These are phyloP conservation scores for Dinomys branickii DNA, from an alignment of 2,113 vertebrate species.

Conservation along the genomic window DNA sequence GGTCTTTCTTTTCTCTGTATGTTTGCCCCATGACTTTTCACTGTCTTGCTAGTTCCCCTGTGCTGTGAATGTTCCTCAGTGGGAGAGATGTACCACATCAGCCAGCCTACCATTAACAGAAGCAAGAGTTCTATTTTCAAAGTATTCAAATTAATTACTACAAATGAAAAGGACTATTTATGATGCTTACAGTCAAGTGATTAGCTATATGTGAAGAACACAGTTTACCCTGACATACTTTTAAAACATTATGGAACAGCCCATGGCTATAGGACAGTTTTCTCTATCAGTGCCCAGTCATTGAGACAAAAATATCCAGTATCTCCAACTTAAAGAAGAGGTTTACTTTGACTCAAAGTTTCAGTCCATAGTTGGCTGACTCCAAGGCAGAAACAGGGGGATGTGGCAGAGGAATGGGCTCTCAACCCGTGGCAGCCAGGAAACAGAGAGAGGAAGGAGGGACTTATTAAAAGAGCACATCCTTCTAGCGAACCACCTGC, in stretches of 20 bases:
- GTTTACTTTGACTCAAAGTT: background rate
- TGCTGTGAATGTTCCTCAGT: background rate
- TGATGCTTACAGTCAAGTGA: background rate
- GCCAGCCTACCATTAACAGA: background rate
- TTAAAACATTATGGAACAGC: background rate
- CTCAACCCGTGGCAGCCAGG: background rate
- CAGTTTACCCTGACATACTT: background rate
- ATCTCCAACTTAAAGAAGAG: background rate
- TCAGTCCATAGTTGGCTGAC: background rate
- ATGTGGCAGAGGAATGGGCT: background rate
- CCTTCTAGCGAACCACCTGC: background rate
- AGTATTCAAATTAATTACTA: constrained; percentile 43
- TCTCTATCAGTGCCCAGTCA: background rate
- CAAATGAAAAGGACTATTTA: background rate
- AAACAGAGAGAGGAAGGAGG: background rate
- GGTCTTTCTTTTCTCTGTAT: background rate
- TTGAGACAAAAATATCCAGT: background rate
- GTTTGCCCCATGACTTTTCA: background rate
- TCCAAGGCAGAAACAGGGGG: background rate
- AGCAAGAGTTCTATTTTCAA: background rate
- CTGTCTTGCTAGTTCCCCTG: background rate
- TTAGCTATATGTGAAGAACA: background rate
- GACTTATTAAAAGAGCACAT: background rate
- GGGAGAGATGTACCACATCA: background rate
- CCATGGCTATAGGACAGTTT: background rate